Base-by-base conservation (phyloP, 2,888 invertebrate genomes). In the Eupithecia subumbrata region DNA sequence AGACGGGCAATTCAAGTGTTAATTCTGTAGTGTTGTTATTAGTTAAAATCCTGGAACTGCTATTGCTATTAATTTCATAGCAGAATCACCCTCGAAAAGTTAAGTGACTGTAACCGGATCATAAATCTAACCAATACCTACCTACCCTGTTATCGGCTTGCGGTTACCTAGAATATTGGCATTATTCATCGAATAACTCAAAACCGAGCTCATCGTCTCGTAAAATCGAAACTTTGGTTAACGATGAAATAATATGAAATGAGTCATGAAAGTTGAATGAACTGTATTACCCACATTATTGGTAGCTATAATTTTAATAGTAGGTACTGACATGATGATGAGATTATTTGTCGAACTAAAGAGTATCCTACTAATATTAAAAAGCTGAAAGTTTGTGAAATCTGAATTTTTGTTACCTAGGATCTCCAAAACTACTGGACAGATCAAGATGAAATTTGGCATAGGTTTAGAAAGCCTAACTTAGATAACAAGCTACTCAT, bases 51-150 rank as follows among this genome's bases (percentile, higher is more conserved):
- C 9, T 56, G 11, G 11, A 11, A 9, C 1, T 22, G 52, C 11
- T 52, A 9, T n/a, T n/a, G 3, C 3, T 22, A 11, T 11, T 9
- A 56, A 7, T 56, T 2, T 11, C 52, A n/a, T 5, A 11, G 11
- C 22, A 22, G n/a, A 9, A 64, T 64, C 64, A 7, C 37, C 34
- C 18, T 34, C 66, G 5, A 37, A 66, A 64, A 34, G 34, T 64
- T 2, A 37, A 64, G 83, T 84, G 25, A 52, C 45, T 72, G 30
- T 12, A 37, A n/a, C 25, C n/a, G 48, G 48, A 69, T 75, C 69
- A 73, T 68, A 64, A 64, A 74, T 45, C 30, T 30, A 25, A 52
- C 56, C 22, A 43, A 22, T 67, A 56, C 22, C 22, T 22, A 56
- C 52, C 52, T 56, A 56, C n/a, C 30, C 45, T 60, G 48, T 73